Evolutionary conservation across 2,888 invertebrate species (phyloP), one percentile per base, ranked within the genome.

Genomic region (Notodonta dromedarius): DNA sequence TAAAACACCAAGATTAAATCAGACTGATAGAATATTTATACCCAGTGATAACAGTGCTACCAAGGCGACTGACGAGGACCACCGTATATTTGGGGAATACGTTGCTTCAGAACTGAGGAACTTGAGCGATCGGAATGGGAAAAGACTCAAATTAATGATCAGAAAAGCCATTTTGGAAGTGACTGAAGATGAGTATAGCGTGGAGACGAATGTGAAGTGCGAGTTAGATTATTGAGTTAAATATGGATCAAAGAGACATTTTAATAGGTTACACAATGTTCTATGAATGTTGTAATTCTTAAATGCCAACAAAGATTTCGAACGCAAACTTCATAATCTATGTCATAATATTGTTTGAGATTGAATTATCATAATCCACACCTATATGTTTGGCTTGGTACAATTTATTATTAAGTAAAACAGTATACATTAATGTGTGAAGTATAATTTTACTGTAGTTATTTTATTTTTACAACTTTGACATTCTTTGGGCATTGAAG

Each of bases 81-180:
- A 65, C 12, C 58, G 51, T 12, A 56, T 62, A 39, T 65, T 65
- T 42, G 65, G 65, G 13, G 62, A 65, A 58, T 62, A 65, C 35
- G 60, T 65, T 6, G 61, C 62, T 24, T 60, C 59, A 1, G 65
- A 65, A 60, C 48, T 65, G 14, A 62, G 62, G 32, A 62, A 60
- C 60, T 40, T 62, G n/a, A 62, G 54, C 14, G 58, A 56, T 5
- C 55, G 56, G 39, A 56, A 58, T 42, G 62, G 62, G 9, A 60
- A 67, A 40, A 64, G 56, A 52, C 53, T 65, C 0, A 65, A 65
- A 48, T 32, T 65, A 16, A 58, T 65, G 50, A 67, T 67, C 51
- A 62, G 53, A 51, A 65, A 63, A 51, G 60, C 64, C 5, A 64
- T 67, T 56, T 51, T 62, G 40, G 52, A 67, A 59, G 58, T 65